A percentile compares a stretch with the other conserved stretches of the same genome.
Conservation (phyloP, 2,113 vertebrate species). For the Sarotherodon lohbergeri region DNA sequence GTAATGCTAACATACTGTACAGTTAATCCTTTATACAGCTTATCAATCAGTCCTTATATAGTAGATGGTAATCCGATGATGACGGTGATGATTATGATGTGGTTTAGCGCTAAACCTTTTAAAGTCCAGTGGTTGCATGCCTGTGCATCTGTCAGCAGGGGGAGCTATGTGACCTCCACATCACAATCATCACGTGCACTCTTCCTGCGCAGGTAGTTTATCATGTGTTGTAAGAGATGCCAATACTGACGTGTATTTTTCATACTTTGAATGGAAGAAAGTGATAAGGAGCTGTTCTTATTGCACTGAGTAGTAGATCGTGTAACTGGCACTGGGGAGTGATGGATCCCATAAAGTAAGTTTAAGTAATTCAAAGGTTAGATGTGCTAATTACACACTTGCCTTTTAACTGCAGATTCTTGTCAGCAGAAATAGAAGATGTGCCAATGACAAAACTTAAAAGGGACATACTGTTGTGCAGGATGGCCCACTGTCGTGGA, state of each 20-base stretch:
- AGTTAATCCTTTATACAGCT: background rate
- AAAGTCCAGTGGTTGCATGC: background rate
- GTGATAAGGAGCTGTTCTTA: background rate
- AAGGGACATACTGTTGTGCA: background rate
- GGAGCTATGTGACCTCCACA: constrained; percentile 5
- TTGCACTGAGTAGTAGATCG: background rate
- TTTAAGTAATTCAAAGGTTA: background rate
- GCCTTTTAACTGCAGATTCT: background rate
- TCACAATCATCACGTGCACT: background rate
- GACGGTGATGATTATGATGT: background rate
- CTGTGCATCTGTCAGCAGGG: constrained; percentile 20
- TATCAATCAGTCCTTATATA: background rate
- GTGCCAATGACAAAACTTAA: background rate
- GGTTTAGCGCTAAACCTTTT: background rate
- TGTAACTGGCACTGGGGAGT: background rate
- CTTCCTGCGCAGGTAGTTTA: constrained; percentile 24
- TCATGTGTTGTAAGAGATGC: background rate
- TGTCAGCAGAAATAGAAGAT: background rate
- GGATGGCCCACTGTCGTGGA: background rate
- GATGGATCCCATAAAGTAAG: background rate
- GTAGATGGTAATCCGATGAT: background rate
- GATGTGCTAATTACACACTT: background rate
- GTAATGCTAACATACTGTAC: background rate
- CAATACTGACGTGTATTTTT: background rate
- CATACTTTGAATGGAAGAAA: background rate